phyloP scores from a whole-genome alignment of 2,797 vertebrate species.

The Pseudomugil tenellus region DNA sequence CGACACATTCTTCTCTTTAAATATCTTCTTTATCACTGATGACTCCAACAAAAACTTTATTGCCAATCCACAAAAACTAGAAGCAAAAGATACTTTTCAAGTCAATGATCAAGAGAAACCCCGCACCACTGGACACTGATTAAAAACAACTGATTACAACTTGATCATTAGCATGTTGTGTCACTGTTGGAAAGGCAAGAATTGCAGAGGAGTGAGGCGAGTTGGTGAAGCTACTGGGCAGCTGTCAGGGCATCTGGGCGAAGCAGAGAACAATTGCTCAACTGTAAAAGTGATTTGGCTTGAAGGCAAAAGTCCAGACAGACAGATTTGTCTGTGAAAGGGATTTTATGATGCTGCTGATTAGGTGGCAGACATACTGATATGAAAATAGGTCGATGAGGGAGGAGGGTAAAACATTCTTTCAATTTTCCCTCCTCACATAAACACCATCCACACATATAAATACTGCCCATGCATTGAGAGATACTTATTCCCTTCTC shows the following conservation, averaged over 20 bases:
- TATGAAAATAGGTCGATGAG: neutral
- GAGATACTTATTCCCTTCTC: conserved; percentile 24
- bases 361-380: conserved; percentile 15
- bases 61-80: neutral
- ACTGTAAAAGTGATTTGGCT: conserved; percentile 48
- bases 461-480: neutral
- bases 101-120: neutral
- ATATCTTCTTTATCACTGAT: neutral
- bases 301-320: conserved; percentile 55
- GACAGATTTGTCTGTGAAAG: conserved; percentile 53
- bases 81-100: conserved; percentile 1
- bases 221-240: conserved; percentile 27
- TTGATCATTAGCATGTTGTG: neutral
- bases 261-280: conserved; percentile 36
- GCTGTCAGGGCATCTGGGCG: conserved; percentile 40
- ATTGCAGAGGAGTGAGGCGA: neutral
- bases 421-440: neutral
- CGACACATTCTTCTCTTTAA: conserved; percentile 17
- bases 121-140: conserved; percentile 3
- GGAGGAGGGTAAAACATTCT: neutral
- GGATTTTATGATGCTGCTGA: conserved; percentile 45
- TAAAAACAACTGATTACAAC: neutral
- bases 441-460: neutral
- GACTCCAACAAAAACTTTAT: neutral
- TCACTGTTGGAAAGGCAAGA: neutral